Evolutionary conservation across 2,113 vertebrate genomes (phyloP), one percentile per base, ranked within the genome.

Genomic region (Lagopus leucura): DNA sequence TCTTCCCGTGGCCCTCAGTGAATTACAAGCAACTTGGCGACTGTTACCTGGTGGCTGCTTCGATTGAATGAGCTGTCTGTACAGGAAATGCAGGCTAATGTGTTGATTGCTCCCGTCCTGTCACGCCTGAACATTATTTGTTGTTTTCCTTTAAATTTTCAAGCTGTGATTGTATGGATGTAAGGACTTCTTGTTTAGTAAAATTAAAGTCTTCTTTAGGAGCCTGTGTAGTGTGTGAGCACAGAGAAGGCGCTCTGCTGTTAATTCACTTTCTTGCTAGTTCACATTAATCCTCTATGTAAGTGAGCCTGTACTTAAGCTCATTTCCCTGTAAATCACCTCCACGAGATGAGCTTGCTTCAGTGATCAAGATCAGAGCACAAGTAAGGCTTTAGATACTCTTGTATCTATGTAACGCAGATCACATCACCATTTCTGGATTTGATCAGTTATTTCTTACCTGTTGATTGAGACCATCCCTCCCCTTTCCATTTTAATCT

Each of bases 241-340:
- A 22, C 1, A 7, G 21, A 22, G 17, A 67, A 40, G 28, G 20
- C 82, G 43, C 30, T 74, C 18, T 11, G 34, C 17, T 73, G 50
- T 57, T 91, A 83, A 95, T 91, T 86, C 60, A 58, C n/a, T 90
- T 11, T 28, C 88, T 92, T 40, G 60, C 58, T 88, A 93, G 75
- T 28, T 13, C 32, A 47, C 45, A 40, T 74, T 92, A 92, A 95
- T 96, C 80, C 43, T 19, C 11, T 25, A 3, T 81, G 69, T 74
- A 94, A 94, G 65, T 73, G 90, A 81, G 22, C 43, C 72, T 40
- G 93, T 82, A 17, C 32, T 88, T 90, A 95, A 95, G 90, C 86
- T 95, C 52, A 92, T 94, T 92, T 93, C 17, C 48, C 13, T 58
- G 32, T 58, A 88, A 88, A 76, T 95, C 3, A 55, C 66, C 85